Percentiles rank a stretch among this genome's conserved stretches.
These are phyloP conservation scores for Poecilia picta DNA, from an alignment of 2,797 vertebrate genomes.

Conservation along the genomic window DNA sequence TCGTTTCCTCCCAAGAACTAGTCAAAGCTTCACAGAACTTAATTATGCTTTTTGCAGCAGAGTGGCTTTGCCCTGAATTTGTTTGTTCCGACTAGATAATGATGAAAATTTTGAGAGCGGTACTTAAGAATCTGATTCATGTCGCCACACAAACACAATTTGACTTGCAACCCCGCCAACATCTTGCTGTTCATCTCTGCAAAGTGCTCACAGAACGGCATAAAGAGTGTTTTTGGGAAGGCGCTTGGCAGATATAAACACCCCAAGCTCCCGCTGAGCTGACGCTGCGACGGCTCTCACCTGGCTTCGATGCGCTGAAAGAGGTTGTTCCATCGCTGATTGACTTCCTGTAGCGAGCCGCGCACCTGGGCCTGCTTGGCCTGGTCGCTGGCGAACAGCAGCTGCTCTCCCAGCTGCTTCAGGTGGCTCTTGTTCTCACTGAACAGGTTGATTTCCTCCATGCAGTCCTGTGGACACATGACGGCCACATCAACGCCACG, in stretches of 20 bases:
- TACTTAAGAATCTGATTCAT: background rate
- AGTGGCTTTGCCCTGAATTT: slow-evolving; percentile 31
- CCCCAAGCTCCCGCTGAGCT: background rate
- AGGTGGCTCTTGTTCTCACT: slow-evolving; percentile 92
- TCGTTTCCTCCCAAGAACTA: slow-evolving; percentile 42
- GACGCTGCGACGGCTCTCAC: slow-evolving; percentile 76
- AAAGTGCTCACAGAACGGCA: slow-evolving; percentile 8
- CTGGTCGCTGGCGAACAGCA: slow-evolving; percentile 87
- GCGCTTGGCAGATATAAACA: slow-evolving; percentile 11
- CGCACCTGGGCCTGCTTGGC: slow-evolving; percentile 85
- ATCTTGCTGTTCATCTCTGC: slow-evolving; percentile 6
- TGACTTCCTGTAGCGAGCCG: slow-evolving; percentile 88
- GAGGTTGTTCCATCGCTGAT: slow-evolving; percentile 91
- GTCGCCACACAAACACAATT: slow-evolving; percentile 11
- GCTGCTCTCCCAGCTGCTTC: slow-evolving; percentile 90
- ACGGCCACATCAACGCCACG: background rate
- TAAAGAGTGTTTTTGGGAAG: slow-evolving; percentile 12
- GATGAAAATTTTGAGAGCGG: slow-evolving; percentile 3
- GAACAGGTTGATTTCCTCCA: slow-evolving; percentile 95
- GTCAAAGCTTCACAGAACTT: slow-evolving; percentile 30
- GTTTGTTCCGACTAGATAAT: slow-evolving; percentile 7
- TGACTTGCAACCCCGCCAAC: slow-evolving; percentile 3
- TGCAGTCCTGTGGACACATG: slow-evolving; percentile 86
- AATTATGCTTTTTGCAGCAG: slow-evolving; percentile 40
- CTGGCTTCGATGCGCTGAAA: slow-evolving; percentile 90